Evolutionary conservation across 2,888 invertebrate species (phyloP).

Genomic region (Brachyptera putata): DNA sequence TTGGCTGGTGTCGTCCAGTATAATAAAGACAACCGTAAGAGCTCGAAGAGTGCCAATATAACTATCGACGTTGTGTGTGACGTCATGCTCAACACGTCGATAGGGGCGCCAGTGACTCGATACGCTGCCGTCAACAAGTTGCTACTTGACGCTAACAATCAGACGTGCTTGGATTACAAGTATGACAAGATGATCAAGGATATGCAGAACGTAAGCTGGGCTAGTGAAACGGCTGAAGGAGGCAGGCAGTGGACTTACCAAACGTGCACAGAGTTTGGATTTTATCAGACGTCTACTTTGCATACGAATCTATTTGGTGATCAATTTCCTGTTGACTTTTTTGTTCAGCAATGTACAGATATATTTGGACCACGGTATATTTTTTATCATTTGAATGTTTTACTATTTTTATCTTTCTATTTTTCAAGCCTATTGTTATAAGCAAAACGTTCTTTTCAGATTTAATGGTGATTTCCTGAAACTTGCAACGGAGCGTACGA

Average conservation of each 20-base stretch:
- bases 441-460: slow-evolving; percentile 43
- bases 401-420: background rate
- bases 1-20: slow-evolving; percentile 92
- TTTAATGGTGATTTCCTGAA: slow-evolving; percentile 60
- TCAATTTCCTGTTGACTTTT: slow-evolving; percentile 52
- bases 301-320: slow-evolving; percentile 58
- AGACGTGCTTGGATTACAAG: slow-evolving; percentile 78
- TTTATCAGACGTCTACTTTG: slow-evolving; percentile 69
- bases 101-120: slow-evolving; percentile 60
- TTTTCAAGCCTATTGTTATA: background rate
- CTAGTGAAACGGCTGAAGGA: slow-evolving; percentile 58
- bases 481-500: slow-evolving; percentile 64
- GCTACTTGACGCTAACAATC: slow-evolving; percentile 58
- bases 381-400: slow-evolving; percentile 11
- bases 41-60: slow-evolving; percentile 57
- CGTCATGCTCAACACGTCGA: slow-evolving; percentile 61
- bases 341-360: slow-evolving; percentile 74
- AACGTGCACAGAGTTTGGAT: slow-evolving; percentile 83
- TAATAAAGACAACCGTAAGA: slow-evolving; percentile 79
- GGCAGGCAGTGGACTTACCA: slow-evolving; percentile 78
- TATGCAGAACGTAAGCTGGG: slow-evolving; percentile 64
- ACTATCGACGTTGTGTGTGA: slow-evolving; percentile 80
- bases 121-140: slow-evolving; percentile 70
- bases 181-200: slow-evolving; percentile 71
- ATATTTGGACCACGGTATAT: slow-evolving; percentile 69